These are phyloP conservation scores for Chiloscyllium punctatum DNA, from an alignment of 2,797 vertebrate species.

Conservation along the genomic window DNA sequence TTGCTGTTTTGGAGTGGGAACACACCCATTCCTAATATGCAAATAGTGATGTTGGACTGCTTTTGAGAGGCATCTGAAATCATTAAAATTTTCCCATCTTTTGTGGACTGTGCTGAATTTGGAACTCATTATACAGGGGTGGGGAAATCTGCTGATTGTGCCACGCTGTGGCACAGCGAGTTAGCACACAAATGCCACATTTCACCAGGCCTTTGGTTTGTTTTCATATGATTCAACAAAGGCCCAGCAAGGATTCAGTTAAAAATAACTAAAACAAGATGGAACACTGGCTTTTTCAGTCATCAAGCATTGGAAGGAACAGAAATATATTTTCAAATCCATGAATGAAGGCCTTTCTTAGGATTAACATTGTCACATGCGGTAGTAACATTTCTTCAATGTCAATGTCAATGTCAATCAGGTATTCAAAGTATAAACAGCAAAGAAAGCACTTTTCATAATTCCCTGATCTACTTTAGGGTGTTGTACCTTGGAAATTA, in stretches of 20 bases:
- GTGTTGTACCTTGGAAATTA: neutral
- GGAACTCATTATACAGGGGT: neutral
- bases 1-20: neutral
- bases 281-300: neutral
- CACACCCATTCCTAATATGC: neutral
- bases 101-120: neutral
- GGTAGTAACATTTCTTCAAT: neutral
- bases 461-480: neutral
- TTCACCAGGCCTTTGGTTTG: neutral
- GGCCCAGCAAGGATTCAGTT: neutral
- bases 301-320: neutral
- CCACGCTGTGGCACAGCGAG: neutral
- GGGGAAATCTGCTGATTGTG: too few relatives aligned
- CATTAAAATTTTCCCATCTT: neutral
- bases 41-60: neutral
- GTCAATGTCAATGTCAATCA: neutral
- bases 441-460: neutral
- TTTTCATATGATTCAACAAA: constrained; percentile 4
- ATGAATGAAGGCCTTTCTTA: neutral
- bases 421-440: neutral
- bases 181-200: constrained; percentile 17
- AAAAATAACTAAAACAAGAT: constrained; percentile 28
- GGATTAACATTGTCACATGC: neutral
- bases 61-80: too few relatives aligned
- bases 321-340: neutral